Percentiles rank a stretch among this genome's conserved stretches.
Conservation (phyloP, 2,888 invertebrate species). For the Venustoraphidia nigricollis region DNA sequence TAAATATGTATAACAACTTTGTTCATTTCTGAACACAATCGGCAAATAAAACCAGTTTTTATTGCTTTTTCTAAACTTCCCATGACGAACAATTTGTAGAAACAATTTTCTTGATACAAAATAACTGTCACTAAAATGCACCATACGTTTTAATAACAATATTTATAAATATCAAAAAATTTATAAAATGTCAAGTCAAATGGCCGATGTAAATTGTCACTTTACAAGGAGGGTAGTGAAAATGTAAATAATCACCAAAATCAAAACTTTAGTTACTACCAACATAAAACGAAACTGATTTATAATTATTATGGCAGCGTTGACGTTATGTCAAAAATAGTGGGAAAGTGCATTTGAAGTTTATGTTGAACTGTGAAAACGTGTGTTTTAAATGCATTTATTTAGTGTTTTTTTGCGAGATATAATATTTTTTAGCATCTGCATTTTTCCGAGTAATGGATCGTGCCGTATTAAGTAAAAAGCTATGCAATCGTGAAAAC, state of each 20-base stretch:
- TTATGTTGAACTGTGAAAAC: too few species aligned
- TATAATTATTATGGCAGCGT: too few species aligned
- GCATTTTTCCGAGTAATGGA: too few species aligned
- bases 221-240: not conserved
- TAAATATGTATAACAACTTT: conserved; percentile 70
- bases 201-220: not conserved
- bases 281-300: too few species aligned
- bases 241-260: conserved; percentile 1
- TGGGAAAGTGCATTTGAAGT: too few species aligned
- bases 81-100: conserved; percentile 32
- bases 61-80: conserved; percentile 70
- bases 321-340: too few species aligned
- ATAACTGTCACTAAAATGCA: not conserved
- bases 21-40: conserved; percentile 76
- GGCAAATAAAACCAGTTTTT: conserved; percentile 70
- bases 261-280: too few species aligned
- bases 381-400: too few species aligned
- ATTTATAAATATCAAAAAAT: not conserved
- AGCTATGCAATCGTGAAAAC: not conserved
- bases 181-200: not conserved
- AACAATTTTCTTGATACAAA: not conserved
- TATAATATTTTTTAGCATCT: too few species aligned
- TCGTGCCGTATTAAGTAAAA: too few species aligned
- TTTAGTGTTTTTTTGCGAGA: too few species aligned
- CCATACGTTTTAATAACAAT: not conserved